These are phyloP conservation scores for Sebastes nivosus DNA, from an alignment of 2,797 vertebrate genomes.

Conservation along the genomic window DNA sequence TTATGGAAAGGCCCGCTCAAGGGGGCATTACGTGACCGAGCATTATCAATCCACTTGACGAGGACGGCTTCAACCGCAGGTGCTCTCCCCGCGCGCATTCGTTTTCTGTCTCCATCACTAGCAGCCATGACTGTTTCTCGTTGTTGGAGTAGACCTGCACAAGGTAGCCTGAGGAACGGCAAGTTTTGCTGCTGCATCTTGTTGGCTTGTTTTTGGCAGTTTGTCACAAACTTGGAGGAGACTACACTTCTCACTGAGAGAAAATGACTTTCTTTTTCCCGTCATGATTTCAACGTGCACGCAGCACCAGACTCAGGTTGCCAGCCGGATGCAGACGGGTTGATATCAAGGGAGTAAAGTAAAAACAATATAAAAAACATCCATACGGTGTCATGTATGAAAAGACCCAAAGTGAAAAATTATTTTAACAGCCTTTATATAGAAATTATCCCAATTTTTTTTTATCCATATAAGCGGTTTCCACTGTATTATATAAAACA, in stretches of 20 bases:
- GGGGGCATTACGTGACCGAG: not conserved
- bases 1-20: not conserved
- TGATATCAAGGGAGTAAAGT: not conserved
- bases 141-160: not conserved
- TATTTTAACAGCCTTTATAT: too few relatives aligned
- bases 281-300: not conserved
- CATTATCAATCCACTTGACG: not conserved
- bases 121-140: not conserved
- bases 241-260: not conserved
- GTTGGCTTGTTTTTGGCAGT: not conserved
- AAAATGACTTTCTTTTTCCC: not conserved
- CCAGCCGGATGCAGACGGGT: not conserved
- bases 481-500: not conserved
- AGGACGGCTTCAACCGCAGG: not conserved
- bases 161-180: not conserved
- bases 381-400: too few relatives aligned
- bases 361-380: not conserved
- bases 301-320: not conserved
- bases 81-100: not conserved
- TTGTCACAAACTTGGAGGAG: not conserved
- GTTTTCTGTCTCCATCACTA: not conserved
- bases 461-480: not conserved
- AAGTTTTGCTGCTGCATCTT: not conserved
- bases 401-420: too few relatives aligned
- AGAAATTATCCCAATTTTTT: not conserved